phyloP scores from a whole-genome alignment of 1,140 invertebrate species.

The Colletes latitarsis region DNA sequence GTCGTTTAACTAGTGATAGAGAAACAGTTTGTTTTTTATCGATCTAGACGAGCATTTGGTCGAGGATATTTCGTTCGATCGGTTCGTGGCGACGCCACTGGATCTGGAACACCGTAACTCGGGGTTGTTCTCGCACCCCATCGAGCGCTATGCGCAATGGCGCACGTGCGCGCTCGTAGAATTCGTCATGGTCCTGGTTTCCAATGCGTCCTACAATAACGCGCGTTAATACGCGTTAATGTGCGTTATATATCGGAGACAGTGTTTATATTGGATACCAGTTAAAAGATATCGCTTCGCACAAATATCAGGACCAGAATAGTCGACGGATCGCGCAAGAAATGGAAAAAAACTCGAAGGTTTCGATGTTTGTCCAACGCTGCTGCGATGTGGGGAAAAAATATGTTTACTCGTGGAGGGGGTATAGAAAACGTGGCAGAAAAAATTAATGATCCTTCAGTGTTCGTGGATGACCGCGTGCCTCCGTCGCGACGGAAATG shows the following conservation, averaged over 20 bases:
- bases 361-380: background rate
- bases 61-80: background rate
- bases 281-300: constrained; percentile 40
- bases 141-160: background rate
- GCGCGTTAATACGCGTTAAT: constrained; percentile 62
- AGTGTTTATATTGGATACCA: constrained; percentile 59
- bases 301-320: background rate
- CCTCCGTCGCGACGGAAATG: constrained; percentile 55
- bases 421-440: background rate
- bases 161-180: constrained; percentile 50
- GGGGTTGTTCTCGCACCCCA: constrained; percentile 24
- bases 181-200: constrained; percentile 61
- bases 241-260: constrained; percentile 56
- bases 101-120: constrained; percentile 10
- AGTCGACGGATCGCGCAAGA: no score
- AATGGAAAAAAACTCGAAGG: background rate
- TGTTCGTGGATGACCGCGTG: constrained; percentile 27
- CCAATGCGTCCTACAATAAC: constrained; percentile 51
- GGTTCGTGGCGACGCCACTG: constrained; percentile 43
- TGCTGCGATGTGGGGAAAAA: background rate
- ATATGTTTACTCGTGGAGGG: background rate
- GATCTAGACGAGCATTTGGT: no score
- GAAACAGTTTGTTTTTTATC: no score
- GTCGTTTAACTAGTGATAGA: no score
- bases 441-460: constrained; percentile 52